phyloP scores from a whole-genome alignment of 2,113 vertebrate genomes.

The Micronisus gabar region DNA sequence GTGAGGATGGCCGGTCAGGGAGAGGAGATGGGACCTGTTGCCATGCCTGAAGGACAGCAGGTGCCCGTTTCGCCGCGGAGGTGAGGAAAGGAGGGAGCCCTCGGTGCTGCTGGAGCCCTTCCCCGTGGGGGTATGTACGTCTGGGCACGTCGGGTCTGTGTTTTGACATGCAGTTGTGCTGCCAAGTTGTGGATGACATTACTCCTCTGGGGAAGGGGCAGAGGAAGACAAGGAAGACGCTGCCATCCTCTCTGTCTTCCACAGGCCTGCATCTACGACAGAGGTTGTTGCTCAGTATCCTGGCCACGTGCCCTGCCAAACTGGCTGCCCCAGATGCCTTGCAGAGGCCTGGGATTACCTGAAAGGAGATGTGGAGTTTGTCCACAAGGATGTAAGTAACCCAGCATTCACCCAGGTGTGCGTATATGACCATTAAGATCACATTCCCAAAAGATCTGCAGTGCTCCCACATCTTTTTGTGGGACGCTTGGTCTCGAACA shows the following conservation, averaged over 20 bases:
- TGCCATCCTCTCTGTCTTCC: neutral
- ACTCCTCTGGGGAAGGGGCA: neutral
- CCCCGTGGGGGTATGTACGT: rapidly evolving
- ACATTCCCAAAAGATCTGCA: rapidly evolving
- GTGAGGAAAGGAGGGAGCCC: neutral
- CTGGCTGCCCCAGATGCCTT: neutral
- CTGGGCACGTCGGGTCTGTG: rapidly evolving
- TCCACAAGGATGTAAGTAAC: rapidly evolving
- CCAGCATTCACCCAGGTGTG: rapidly evolving
- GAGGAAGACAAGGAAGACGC: rapidly evolving
- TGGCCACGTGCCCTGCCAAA: rapidly evolving
- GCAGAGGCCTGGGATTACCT: neutral
- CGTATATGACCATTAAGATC: rapidly evolving
- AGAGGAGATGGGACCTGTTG: neutral
- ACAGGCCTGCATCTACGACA: rapidly evolving
- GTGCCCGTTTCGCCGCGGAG: rapidly evolving
- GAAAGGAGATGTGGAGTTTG: rapidly evolving
- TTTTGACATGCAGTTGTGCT: rapidly evolving
- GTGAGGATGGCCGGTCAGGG: rapidly evolving
- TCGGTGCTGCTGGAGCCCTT: neutral
- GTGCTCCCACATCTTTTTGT: rapidly evolving
- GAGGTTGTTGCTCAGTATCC: neutral
- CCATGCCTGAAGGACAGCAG: rapidly evolving
- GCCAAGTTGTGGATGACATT: neutral
- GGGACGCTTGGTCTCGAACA: rapidly evolving